phyloP scores from a whole-genome alignment of 1,140 invertebrate genomes.

The Aradophagus sp. region DNA sequence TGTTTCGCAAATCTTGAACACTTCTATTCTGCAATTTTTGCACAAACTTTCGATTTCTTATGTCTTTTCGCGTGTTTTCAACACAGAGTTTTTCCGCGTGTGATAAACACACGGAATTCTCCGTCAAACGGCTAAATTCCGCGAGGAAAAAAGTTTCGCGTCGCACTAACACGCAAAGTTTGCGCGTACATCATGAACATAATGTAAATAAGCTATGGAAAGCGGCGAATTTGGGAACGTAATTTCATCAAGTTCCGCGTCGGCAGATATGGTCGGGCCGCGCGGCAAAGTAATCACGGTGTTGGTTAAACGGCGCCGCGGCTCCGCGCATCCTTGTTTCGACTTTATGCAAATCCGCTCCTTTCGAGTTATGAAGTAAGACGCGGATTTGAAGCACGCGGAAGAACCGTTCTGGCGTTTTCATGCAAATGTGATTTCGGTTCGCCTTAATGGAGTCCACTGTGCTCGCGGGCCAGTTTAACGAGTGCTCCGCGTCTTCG shows the following conservation, averaged over 20 bases:
- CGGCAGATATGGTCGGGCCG: conserved; percentile 37
- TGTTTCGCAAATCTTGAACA: too few species aligned
- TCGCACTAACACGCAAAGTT: conserved; percentile 10
- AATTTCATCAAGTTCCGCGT: conserved; percentile 44
- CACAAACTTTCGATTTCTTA: too few species aligned
- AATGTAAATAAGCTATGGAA: conserved; percentile 41
- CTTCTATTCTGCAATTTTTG: too few species aligned
- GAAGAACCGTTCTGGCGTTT: conserved; percentile 51
- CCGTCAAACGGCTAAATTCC: too few species aligned
- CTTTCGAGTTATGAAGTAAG: conserved; percentile 59
- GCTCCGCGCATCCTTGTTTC: conserved; percentile 52
- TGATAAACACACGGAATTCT: too few species aligned
- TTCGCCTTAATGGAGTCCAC: conserved; percentile 57
- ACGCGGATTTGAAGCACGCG: conserved; percentile 56
- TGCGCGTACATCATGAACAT: conserved; percentile 34
- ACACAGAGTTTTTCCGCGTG: too few species aligned
- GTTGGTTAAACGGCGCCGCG: conserved; percentile 50
- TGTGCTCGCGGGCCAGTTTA: conserved; percentile 57
- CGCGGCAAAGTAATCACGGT: conserved; percentile 45
- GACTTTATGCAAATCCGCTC: conserved; percentile 57
- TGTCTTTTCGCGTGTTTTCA: too few species aligned
- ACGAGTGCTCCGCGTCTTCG: conserved; percentile 49
- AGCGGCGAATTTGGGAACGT: conserved; percentile 44
- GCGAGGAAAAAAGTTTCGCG: too few species aligned
- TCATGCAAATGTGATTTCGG: conserved; percentile 58